Evolutionary conservation across 2,113 vertebrate genomes (phyloP), one percentile per base, ranked within the genome.

Genomic region (Spea bombifrons): DNA sequence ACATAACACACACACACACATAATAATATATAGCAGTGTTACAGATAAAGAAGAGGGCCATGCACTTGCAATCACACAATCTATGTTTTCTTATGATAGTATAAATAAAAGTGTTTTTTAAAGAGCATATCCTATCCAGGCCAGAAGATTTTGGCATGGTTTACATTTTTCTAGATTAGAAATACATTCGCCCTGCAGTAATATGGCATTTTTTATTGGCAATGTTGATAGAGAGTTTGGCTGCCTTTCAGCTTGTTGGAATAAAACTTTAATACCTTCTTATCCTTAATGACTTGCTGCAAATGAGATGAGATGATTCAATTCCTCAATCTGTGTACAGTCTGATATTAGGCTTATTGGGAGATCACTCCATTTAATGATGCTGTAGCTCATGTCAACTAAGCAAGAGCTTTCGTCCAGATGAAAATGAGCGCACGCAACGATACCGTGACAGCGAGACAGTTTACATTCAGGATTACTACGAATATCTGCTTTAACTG

Each of bases 291-390:
- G 76, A 72, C 59, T 66, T 66, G 49, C 69, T 66, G 76, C 64
- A 71, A 78, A 78, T 78, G 10, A 77, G 71, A 77, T 64, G 67
- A 77, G 55, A 70, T 77, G 45, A 64, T 68, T 52, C 43, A 8
- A 50, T 75, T 52, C n/a, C 15, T 71, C n/a, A 46, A 16, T 66
- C 49, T 8, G 47, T 66, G 76, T 72, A 57, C 10, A 52, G 66
- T n/a, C 72, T 8, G 2, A 49, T 69, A 73, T 79, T 66, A 66
- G 49, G 5, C 61, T 68, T 78, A 3, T 17, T 77, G 67, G 53
- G 63, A 43, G 66, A 70, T 61, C 45, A 4, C 47, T 66, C 47
- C 17, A 48, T 45, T 72, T 66, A 72, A 72, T 78, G 76, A 78
- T 71, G 57, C 71, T 57, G 64, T 48, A 71, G 67, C 53, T 78